Percentiles rank a stretch among this genome's conserved stretches.
Conservation (phyloP, 2,113 vertebrate species). For the Corythoichthys haematopterus region DNA sequence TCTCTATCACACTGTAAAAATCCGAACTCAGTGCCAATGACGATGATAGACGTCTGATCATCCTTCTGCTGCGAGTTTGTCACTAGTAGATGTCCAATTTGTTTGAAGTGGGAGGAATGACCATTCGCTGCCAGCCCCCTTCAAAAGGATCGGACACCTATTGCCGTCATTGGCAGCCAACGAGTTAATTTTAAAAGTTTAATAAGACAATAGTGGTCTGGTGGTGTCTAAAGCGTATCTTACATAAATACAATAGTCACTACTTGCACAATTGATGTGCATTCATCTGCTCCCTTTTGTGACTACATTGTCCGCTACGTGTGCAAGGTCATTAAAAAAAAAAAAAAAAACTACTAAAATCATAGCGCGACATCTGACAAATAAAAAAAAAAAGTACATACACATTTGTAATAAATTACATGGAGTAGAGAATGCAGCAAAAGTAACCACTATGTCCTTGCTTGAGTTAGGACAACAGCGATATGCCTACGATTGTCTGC, state of each 20-base stretch:
- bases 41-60: too few species aligned
- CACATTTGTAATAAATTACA: conserved; percentile 69
- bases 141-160: background rate
- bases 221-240: conserved; percentile 74
- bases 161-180: background rate
- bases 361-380: conserved; percentile 43
- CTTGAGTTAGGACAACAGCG: conserved; percentile 9
- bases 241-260: conserved; percentile 70
- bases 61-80: too few species aligned
- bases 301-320: conserved; percentile 39
- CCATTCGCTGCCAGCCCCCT: too few species aligned
- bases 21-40: conserved; percentile 8
- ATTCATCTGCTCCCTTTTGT: conserved; percentile 56
- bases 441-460: conserved; percentile 12
- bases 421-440: conserved; percentile 32
- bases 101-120: too few species aligned
- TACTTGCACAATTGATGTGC: conserved; percentile 41
- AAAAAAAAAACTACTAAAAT: conserved; percentile 27
- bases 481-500: conserved; percentile 61
- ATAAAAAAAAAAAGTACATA: conserved; percentile 25
- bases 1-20: conserved; percentile 35
- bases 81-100: too few species aligned
- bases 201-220: conserved; percentile 76
- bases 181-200: conserved; percentile 60
- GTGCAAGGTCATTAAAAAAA: conserved; percentile 42